Base-by-base conservation (phyloP, 2,113 vertebrate genomes). In the Eublepharis macularius region DNA sequence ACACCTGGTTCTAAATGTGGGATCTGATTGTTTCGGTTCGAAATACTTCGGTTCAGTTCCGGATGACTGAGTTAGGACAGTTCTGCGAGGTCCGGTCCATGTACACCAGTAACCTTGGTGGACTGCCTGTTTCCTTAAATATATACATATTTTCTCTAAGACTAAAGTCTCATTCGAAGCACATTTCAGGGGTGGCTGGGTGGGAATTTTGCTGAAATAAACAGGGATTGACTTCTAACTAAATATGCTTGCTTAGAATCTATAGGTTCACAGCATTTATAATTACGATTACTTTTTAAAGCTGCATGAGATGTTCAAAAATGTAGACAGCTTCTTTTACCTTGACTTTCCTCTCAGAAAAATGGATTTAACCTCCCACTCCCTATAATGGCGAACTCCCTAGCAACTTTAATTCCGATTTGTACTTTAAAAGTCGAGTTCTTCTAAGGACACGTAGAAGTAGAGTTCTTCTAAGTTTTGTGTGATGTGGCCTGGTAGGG, bases 401-500 rank as follows among this genome's bases (percentile, higher is more conserved):
- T 51, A 51, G 24, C 14, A 49, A 45, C 26, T 51, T 84, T 41
- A 6, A 36, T 47, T 34, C 32, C n/a, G 83, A 36, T 43, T n/a
- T 51, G 17, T 29, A 9, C 32, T 73, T 63, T 47, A 32, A 39
- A 36, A 63, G 39, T 47, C 8, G 49, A 24, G 51, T 21, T 34
- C 49, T 36, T 6, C 47, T 43, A 11, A 12, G 43, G n/a, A n/a
- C n/a, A n/a, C n/a, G n/a, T n/a, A n/a, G n/a, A n/a, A n/a, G 39
- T 47, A 14, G 49, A 24, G 51, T 21, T 34, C 49, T 36, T 6
- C 47, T 43, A 11, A 12, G 43, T 57, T 24, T 69, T 17, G 11
- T 81, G 90, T 80, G 86, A 73, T 87, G 87, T 73, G 68, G 39
- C 34, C 73, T 17, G 32, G 57, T 4, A 51, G 70, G 57, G 51